Conservation (phyloP, 2,888 invertebrate species). For the Xanthia icteritia region DNA sequence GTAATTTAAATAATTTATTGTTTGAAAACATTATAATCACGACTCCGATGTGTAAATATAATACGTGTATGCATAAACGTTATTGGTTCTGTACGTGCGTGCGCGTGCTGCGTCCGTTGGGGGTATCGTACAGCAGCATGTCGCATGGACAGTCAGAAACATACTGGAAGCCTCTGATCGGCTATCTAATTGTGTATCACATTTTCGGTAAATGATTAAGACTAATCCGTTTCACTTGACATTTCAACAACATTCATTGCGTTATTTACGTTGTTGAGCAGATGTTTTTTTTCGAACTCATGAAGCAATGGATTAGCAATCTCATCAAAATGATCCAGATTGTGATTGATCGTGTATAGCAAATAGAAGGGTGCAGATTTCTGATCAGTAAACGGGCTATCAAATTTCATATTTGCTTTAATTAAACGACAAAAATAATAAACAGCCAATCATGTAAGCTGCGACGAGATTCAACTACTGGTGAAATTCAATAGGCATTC, state of each 20-base stretch:
- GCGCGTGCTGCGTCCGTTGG: slow-evolving; percentile 30
- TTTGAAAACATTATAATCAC: slow-evolving; percentile 59
- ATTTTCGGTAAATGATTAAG: no score
- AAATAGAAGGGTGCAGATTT: background rate
- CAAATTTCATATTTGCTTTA: background rate
- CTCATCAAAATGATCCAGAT: no score
- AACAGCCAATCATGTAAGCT: background rate
- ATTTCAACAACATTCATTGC: no score
- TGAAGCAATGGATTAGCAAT: no score
- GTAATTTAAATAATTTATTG: slow-evolving; percentile 62
- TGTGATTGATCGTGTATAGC: no score
- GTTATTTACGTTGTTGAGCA: no score
- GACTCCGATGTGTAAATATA: slow-evolving; percentile 34
- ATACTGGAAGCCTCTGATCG: slow-evolving; percentile 1
- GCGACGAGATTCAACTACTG: background rate
- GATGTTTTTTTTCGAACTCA: no score
- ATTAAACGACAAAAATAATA: slow-evolving; percentile 1
- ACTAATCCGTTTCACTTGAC: no score
- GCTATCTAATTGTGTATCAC: no score
- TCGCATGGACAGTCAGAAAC: background rate
- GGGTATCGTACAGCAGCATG: slow-evolving; percentile 13
- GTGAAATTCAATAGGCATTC: slow-evolving; percentile 26
- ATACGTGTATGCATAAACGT: slow-evolving; percentile 33
- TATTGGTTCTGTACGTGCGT: slow-evolving; percentile 21
- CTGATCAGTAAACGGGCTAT: background rate